Percentiles rank a stretch among this genome's conserved stretches.
These are phyloP conservation scores for Orthosia gothica DNA, from an alignment of 2,888 invertebrate genomes.

Conservation along the genomic window DNA sequence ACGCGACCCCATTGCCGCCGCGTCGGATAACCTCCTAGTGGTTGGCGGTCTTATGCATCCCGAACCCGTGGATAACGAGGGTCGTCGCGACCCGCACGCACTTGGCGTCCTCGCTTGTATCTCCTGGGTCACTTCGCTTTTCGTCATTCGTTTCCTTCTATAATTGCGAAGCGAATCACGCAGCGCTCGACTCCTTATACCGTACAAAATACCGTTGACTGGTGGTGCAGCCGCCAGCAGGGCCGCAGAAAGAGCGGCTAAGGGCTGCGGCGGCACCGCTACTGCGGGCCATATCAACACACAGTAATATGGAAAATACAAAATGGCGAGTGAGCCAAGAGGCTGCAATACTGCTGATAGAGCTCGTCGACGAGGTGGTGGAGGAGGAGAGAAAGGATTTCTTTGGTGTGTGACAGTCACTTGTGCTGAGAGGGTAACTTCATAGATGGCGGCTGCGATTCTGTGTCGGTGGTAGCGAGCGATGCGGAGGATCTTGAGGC, in stretches of 20 bases:
- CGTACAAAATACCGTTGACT: slow-evolving; percentile 95
- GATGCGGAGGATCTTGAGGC: slow-evolving; percentile 93
- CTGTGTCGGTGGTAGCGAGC: slow-evolving; percentile 95
- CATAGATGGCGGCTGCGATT: slow-evolving; percentile 96
- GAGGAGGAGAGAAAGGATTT: slow-evolving; percentile 94
- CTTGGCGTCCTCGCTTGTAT: slow-evolving; percentile 96
- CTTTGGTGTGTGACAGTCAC: slow-evolving; percentile 96
- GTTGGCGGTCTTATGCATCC: slow-evolving; percentile 87
- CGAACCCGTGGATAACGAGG: slow-evolving; percentile 93
- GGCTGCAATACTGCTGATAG: slow-evolving; percentile 94
- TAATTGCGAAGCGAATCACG: slow-evolving; percentile 95
- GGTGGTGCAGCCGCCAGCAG: slow-evolving; percentile 94
- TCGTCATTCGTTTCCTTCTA: slow-evolving; percentile 95
- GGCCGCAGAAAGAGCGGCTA: slow-evolving; percentile 92
- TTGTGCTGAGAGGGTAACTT: slow-evolving; percentile 96
- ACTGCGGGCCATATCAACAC: slow-evolving; percentile 93
- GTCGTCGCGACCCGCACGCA: slow-evolving; percentile 94
- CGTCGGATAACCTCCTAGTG: slow-evolving; percentile 86
- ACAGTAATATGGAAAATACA: slow-evolving; percentile 95
- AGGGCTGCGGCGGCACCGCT: slow-evolving; percentile 80
- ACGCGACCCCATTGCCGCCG: slow-evolving; percentile 86
- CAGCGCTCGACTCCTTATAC: slow-evolving; percentile 94
- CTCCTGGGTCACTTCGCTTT: slow-evolving; percentile 95
- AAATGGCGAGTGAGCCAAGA: slow-evolving; percentile 93
- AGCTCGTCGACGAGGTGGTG: slow-evolving; percentile 92